Base-by-base conservation (phyloP, 2,113 vertebrate species). In the Amphilophus citrinellus region DNA sequence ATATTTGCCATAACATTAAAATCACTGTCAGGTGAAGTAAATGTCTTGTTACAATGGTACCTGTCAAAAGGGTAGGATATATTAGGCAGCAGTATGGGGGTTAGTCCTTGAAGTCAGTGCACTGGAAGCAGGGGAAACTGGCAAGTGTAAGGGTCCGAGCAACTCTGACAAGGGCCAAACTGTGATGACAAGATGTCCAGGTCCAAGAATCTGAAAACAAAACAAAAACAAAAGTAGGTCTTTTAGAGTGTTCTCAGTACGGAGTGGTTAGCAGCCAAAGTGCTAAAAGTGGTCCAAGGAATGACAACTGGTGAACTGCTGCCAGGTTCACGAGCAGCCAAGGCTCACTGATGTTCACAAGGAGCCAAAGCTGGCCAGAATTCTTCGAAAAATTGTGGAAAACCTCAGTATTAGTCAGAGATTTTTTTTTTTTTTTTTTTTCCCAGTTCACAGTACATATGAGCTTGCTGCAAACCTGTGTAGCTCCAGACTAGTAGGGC, bases 301-400 rank as follows among this genome's bases (percentile, higher is more conserved):
- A 73, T 53, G 66, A 73, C 66, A 73, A 53, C 44, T 73, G 44
- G 44, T 73, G 66, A 73, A 73, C 53, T 10, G 30, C 10, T 73
- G 44, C 44, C 66, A 53, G 50, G 7, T 73, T 73, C 44, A 32
- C 53, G 24, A 18, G 44, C 44, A 53, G 44, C 66, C 66, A 71
- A 20, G 1, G 42, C 66, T 32, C 24, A 71, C 53, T 71, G 66
- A 71, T 71, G 10, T 53, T 53, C 27, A 71, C 2, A 10, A 32
- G 66, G 44, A 50, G 9, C 27, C 10, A 71, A 42, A 24, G 66
- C 24, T 71, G 24, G 66, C 22, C 66, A 50, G 4, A 50, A 50
- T 30, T 50, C 24, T 30, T 42, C 20, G 24, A 47, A 53, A 30
- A 71, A 7, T 53, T 53, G 44, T 53, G 66, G 66, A 71, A 71